A percentile compares a stretch with the other conserved stretches of the same genome.
phyloP scores from a whole-genome alignment of 2,113 vertebrate genomes.

The Cavia porcellus region DNA sequence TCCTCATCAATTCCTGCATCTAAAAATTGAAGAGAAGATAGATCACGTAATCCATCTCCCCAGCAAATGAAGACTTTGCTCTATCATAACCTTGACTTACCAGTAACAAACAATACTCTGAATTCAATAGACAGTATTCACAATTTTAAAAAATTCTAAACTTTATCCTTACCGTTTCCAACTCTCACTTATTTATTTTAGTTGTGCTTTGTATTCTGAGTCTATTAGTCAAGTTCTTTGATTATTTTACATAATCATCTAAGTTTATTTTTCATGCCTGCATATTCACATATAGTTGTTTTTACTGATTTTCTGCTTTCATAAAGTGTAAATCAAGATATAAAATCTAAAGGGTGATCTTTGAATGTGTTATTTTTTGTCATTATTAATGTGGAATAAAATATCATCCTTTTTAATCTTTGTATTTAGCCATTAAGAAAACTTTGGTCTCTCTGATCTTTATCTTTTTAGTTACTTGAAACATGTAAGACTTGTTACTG shows the following conservation, averaged over 20 bases:
- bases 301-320: background rate
- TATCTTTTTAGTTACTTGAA: background rate
- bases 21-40: background rate
- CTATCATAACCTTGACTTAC: background rate
- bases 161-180: background rate
- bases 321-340: background rate
- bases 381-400: background rate
- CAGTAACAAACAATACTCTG: background rate
- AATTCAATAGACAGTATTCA: background rate
- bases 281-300: background rate
- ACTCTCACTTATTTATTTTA: background rate
- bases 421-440: background rate
- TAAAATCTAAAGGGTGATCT: background rate
- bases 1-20: background rate
- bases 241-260: background rate
- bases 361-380: background rate
- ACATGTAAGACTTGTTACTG: background rate
- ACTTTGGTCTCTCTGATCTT: background rate
- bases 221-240: background rate
- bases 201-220: conserved; percentile 5
- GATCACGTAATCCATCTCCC: background rate
- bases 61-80: background rate
- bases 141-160: background rate
- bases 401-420: background rate
- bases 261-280: background rate